Percentiles rank a stretch among this genome's conserved stretches.
phyloP scores from a whole-genome alignment of 2,113 vertebrate genomes.

The Cephalopterus ornatus region DNA sequence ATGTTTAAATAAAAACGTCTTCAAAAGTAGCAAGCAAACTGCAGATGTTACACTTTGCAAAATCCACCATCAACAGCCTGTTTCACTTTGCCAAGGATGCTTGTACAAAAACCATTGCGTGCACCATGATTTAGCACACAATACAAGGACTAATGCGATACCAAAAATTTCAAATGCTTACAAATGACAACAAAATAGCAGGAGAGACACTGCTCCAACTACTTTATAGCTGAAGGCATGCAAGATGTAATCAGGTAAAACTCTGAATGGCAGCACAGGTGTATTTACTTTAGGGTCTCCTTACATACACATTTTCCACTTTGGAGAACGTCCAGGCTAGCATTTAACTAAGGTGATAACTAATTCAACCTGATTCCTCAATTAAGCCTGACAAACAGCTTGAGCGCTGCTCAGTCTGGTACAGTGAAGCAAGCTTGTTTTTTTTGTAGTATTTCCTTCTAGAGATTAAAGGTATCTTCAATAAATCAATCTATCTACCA shows the following conservation, averaged over 20 bases:
- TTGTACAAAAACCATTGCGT: not conserved
- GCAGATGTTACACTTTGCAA: not conserved
- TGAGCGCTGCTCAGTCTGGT: not conserved
- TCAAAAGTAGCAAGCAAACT: not conserved
- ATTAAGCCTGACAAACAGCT: not conserved
- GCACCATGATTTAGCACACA: not conserved
- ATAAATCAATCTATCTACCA: not conserved
- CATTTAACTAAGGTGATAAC: not conserved
- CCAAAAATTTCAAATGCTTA: not conserved
- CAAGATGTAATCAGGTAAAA: not conserved
- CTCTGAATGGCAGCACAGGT: not conserved
- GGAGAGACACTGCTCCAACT: not conserved
- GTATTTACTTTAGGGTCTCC: not conserved
- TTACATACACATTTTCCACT: not conserved
- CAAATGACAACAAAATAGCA: not conserved
- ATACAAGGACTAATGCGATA: not conserved
- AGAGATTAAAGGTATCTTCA: not conserved
- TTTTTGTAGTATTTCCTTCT: not conserved
- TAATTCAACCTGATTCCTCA: not conserved
- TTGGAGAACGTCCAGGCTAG: not conserved
- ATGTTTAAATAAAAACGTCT: not conserved
- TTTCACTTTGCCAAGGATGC: not conserved
- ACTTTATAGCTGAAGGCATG: not conserved
- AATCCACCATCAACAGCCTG: not conserved
- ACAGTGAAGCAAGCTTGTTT: not conserved